These are phyloP conservation scores for Notodonta ziczac DNA, from an alignment of 2,888 invertebrate species.

Conservation along the genomic window DNA sequence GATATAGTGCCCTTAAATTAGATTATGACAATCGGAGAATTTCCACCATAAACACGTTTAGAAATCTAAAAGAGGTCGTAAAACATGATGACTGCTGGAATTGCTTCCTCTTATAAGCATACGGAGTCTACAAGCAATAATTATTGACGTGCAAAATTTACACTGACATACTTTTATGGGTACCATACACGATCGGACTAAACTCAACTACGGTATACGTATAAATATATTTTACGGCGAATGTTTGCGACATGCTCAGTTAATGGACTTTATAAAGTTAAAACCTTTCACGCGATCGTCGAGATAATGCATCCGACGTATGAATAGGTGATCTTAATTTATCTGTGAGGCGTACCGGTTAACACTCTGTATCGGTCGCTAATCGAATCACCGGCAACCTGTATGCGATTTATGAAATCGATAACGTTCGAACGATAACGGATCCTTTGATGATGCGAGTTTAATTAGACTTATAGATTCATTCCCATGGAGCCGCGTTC, in stretches of 20 bases:
- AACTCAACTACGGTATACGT: conserved; percentile 48
- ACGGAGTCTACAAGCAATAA: conserved; percentile 60
- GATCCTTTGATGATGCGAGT: conserved; percentile 59
- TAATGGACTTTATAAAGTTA: conserved; percentile 73
- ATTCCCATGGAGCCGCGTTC: conserved; percentile 36
- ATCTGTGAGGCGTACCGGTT: conserved; percentile 74
- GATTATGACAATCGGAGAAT: conserved; percentile 51
- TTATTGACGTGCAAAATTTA: conserved; percentile 75
- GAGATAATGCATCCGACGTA: conserved; percentile 73
- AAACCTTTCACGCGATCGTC: conserved; percentile 69
- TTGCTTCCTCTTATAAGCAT: conserved; percentile 65
- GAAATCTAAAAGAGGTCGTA: conserved; percentile 68
- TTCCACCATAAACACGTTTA: conserved; percentile 62
- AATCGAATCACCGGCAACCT: conserved; percentile 71
- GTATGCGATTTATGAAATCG: conserved; percentile 70
- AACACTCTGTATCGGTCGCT: conserved; percentile 68
- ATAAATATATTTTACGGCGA: conserved; percentile 62
- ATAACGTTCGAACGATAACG: conserved; percentile 58
- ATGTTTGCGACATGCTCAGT: conserved; percentile 68
- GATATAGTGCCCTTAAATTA: conserved; percentile 40
- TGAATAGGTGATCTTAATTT: conserved; percentile 83
- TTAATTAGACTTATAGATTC: conserved; percentile 53
- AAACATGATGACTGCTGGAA: conserved; percentile 67
- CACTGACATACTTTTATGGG: conserved; percentile 67
- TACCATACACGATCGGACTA: conserved; percentile 40